Percentiles rank a stretch among this genome's conserved stretches.
phyloP scores from a whole-genome alignment of 2,113 vertebrate genomes.

The Connochaetes taurinus region DNA sequence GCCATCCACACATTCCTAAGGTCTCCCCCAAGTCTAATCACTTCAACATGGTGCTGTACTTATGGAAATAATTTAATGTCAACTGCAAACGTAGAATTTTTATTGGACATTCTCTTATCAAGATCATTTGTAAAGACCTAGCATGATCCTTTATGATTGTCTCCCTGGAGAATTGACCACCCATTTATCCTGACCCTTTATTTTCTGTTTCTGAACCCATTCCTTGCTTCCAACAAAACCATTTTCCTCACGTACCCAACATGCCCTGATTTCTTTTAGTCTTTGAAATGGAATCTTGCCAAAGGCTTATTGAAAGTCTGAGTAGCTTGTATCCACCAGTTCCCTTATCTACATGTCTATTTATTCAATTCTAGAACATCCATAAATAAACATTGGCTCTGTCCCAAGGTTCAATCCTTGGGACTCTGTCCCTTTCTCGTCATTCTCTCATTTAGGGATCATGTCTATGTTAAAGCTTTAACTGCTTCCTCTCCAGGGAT shows the following conservation, averaged over 20 bases:
- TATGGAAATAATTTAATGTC: constrained; percentile 32
- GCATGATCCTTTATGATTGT: background rate
- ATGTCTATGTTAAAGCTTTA: constrained; percentile 14
- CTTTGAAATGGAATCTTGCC: constrained; percentile 65
- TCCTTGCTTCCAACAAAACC: constrained; percentile 15
- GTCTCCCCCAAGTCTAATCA: background rate
- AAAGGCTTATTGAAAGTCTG: constrained; percentile 69
- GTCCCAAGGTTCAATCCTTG: constrained; percentile 50
- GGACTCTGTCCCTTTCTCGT: constrained; percentile 56
- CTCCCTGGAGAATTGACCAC: background rate
- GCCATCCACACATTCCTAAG: background rate
- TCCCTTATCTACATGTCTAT: constrained; percentile 68
- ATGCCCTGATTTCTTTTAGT: constrained; percentile 55
- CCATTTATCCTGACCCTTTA: background rate
- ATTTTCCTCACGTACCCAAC: background rate
- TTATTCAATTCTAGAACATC: constrained; percentile 64
- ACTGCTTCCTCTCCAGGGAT: background rate
- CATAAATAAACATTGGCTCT: constrained; percentile 69
- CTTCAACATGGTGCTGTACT: background rate
- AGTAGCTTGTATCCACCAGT: constrained; percentile 64
- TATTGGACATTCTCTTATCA: constrained; percentile 9
- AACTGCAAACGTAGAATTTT: constrained; percentile 18
- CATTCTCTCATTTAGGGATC: constrained; percentile 38
- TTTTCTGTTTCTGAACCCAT: constrained; percentile 14
- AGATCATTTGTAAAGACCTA: background rate